Conservation (phyloP, 2,888 invertebrate genomes). For the Gryllus longicercus region DNA sequence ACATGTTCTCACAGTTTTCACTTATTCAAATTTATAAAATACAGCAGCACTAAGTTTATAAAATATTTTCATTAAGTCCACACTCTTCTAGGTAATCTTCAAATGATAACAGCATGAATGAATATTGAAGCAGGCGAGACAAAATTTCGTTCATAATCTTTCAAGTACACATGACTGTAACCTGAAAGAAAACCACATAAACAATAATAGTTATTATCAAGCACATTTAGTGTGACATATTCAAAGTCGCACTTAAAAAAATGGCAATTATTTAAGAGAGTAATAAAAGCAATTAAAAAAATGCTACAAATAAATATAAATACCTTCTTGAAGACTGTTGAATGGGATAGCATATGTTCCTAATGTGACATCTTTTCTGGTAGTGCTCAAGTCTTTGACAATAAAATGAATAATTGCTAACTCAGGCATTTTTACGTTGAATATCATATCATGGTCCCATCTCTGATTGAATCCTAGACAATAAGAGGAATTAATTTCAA, state of each 20-base stretch:
- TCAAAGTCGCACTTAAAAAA: not conserved
- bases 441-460: slow-evolving; percentile 53
- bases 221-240: not conserved
- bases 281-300: not conserved
- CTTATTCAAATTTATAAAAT: too few species aligned
- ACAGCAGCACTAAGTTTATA: too few species aligned
- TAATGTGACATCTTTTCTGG: slow-evolving; percentile 47
- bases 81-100: not conserved
- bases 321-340: slow-evolving; percentile 48
- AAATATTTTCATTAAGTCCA: too few species aligned
- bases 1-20: too few species aligned
- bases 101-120: slow-evolving; percentile 43
- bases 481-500: not conserved
- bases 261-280: not conserved
- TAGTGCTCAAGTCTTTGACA: slow-evolving; percentile 49
- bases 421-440: slow-evolving; percentile 51
- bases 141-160: slow-evolving; percentile 45
- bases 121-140: slow-evolving; percentile 49
- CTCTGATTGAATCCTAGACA: slow-evolving; percentile 54
- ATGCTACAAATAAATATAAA: not conserved
- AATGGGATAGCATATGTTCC: slow-evolving; percentile 50
- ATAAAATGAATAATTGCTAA: slow-evolving; percentile 52
- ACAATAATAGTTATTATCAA: not conserved
- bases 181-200: slow-evolving; percentile 42
- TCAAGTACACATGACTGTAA: slow-evolving; percentile 49